Conservation (phyloP, 2,113 vertebrate species). For the Salvator merianae region DNA sequence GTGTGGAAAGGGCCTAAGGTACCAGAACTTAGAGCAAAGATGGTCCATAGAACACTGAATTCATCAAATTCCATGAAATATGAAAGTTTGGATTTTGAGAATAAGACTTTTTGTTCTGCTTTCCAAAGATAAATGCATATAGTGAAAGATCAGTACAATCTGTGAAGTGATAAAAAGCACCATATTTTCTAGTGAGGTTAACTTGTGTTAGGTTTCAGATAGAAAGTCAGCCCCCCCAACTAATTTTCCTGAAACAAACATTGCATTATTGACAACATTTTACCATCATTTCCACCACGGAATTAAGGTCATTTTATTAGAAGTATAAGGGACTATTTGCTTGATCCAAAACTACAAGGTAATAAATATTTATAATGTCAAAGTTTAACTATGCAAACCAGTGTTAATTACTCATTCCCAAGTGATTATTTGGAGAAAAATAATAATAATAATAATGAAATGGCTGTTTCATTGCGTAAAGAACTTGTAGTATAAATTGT, state of each 20-base stretch:
- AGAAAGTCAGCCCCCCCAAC: conserved; percentile 44
- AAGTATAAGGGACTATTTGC: conserved; percentile 63
- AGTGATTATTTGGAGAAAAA: conserved; percentile 68
- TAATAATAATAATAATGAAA: not conserved
- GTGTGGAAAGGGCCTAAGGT: too few species aligned
- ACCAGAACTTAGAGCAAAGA: not conserved
- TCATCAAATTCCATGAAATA: too few species aligned
- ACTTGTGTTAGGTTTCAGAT: conserved; percentile 38
- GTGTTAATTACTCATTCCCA: conserved; percentile 71
- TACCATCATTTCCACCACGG: conserved; percentile 43
- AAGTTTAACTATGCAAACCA: conserved; percentile 74
- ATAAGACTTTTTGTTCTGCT: not conserved
- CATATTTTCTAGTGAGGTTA: conserved; percentile 33
- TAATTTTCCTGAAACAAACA: conserved; percentile 34
- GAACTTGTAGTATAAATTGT: conserved; percentile 34
- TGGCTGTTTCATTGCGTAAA: conserved; percentile 30
- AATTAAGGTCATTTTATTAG: conserved; percentile 59
- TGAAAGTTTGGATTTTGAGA: too few species aligned
- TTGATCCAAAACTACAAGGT: conserved; percentile 64
- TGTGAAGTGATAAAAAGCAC: conserved; percentile 23
- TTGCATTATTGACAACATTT: conserved; percentile 38
- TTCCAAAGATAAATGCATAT: conserved; percentile 41
- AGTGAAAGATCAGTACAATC: conserved; percentile 37
- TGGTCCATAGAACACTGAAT: not conserved
- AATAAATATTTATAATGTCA: conserved; percentile 73